phyloP scores from a whole-genome alignment of 2,888 invertebrate genomes.

The Electrophaes corylata region DNA sequence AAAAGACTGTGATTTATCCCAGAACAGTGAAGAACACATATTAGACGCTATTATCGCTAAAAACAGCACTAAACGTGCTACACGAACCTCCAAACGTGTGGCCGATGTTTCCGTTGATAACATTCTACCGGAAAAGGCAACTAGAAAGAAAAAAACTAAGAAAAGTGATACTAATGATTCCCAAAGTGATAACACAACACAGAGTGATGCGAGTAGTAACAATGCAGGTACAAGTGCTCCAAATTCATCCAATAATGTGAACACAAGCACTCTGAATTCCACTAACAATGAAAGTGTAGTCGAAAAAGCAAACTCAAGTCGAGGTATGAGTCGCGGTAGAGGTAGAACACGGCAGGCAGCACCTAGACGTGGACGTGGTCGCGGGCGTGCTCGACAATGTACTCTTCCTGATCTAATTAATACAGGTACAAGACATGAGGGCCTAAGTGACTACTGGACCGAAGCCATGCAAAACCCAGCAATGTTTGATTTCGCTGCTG shows the following conservation, averaged over 20 bases:
- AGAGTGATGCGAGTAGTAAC: neutral
- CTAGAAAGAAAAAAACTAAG: slow-evolving; percentile 18
- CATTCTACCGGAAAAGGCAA: slow-evolving; percentile 4
- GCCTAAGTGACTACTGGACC: neutral
- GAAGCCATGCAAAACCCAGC: neutral
- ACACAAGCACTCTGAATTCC: neutral
- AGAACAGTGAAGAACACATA: slow-evolving; percentile 40
- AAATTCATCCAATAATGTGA: neutral
- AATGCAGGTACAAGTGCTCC: neutral
- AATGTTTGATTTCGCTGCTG: slow-evolving; percentile 3
- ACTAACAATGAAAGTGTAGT: neutral
- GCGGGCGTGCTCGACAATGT: neutral
- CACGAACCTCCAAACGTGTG: slow-evolving; percentile 15
- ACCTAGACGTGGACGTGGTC: neutral
- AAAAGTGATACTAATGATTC: slow-evolving; percentile 10
- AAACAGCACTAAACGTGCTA: slow-evolving; percentile 34
- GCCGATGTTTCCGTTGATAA: neutral
- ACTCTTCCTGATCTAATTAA: neutral
- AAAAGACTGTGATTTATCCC: slow-evolving; percentile 14
- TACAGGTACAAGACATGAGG: too few species aligned
- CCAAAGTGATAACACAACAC: slow-evolving; percentile 4
- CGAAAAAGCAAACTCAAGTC: neutral
- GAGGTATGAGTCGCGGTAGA: slow-evolving; percentile 18
- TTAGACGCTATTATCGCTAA: slow-evolving; percentile 50
- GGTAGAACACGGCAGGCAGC: slow-evolving; percentile 25